Conservation (phyloP, 2,797 vertebrate species). For the Yasuhikotakia modesta region DNA sequence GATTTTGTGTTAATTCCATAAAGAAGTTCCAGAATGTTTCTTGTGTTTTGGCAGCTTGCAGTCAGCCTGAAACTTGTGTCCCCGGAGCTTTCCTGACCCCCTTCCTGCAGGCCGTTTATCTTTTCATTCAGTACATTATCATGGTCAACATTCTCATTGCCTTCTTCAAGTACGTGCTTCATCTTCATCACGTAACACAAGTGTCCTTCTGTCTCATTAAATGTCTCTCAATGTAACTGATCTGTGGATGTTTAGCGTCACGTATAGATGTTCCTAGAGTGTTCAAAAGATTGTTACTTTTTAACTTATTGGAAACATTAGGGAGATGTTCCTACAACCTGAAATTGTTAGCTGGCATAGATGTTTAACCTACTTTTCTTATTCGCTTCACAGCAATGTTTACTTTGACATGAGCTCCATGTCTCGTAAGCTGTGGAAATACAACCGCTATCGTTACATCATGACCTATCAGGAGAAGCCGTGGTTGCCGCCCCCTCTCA, state of each 20-base stretch:
- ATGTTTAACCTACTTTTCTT: constrained; percentile 36
- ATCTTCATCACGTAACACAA: constrained; percentile 1
- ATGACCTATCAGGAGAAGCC: constrained; percentile 94
- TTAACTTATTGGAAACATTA: too few relatives aligned
- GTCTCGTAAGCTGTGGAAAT: constrained; percentile 93
- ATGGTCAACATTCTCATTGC: constrained; percentile 98
- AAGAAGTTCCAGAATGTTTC: constrained; percentile 21
- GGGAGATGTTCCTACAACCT: too few relatives aligned
- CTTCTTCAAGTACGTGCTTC: constrained; percentile 90
- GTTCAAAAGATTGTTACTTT: too few relatives aligned
- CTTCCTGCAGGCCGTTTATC: constrained; percentile 93
- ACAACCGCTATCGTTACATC: constrained; percentile 95
- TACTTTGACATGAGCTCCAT: constrained; percentile 89
- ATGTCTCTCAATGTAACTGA: background rate
- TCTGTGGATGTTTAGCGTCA: background rate
- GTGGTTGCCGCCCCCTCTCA: constrained; percentile 92
- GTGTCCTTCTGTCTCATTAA: background rate
- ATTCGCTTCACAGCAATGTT: constrained; percentile 81
- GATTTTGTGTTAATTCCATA: background rate
- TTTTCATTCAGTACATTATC: constrained; percentile 98
- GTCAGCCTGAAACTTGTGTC: constrained; percentile 75
- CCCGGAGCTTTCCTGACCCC: constrained; percentile 89
- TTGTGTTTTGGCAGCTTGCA: constrained; percentile 79
- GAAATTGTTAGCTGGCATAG: too few relatives aligned
- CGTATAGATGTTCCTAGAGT: background rate